Evolutionary conservation across 2,113 vertebrate genomes (phyloP).

Genomic region (Theristicus caerulescens): DNA sequence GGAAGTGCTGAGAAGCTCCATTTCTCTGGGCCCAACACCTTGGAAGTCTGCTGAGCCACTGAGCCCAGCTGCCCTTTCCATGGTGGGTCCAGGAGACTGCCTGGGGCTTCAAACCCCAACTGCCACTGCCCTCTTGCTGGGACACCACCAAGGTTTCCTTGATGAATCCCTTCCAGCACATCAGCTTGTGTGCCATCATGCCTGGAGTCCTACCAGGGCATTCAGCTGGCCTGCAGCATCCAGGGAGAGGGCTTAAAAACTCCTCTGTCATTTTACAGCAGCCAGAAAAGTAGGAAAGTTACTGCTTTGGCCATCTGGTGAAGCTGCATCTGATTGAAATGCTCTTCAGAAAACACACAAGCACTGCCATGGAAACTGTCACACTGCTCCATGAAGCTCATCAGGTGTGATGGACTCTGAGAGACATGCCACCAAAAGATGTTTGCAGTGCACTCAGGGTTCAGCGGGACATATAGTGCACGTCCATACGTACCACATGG

Average conservation of each 20-base stretch:
- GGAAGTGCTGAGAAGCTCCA: background rate
- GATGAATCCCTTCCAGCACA: background rate
- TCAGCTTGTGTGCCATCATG: background rate
- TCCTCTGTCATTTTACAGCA: background rate
- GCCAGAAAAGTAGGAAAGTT: background rate
- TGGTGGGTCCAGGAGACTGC: background rate
- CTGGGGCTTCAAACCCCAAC: background rate
- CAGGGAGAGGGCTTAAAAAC: background rate
- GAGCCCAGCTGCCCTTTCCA: background rate
- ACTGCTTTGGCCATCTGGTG: background rate
- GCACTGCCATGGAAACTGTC: background rate
- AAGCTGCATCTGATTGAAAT: background rate
- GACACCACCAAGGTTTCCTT: background rate
- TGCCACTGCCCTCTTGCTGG: background rate
- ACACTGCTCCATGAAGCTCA: background rate
- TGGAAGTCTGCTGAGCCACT: background rate
- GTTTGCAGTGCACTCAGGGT: background rate
- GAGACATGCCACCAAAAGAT: background rate
- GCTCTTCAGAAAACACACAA: background rate
- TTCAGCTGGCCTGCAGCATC: background rate
- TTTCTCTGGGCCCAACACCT: background rate
- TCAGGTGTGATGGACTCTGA: background rate
- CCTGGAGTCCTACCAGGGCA: background rate
- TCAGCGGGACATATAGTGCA: fast-evolving
- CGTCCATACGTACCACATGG: background rate